These are phyloP conservation scores for Sterna hirundo DNA, from an alignment of 2,113 vertebrate genomes.

Conservation along the genomic window DNA sequence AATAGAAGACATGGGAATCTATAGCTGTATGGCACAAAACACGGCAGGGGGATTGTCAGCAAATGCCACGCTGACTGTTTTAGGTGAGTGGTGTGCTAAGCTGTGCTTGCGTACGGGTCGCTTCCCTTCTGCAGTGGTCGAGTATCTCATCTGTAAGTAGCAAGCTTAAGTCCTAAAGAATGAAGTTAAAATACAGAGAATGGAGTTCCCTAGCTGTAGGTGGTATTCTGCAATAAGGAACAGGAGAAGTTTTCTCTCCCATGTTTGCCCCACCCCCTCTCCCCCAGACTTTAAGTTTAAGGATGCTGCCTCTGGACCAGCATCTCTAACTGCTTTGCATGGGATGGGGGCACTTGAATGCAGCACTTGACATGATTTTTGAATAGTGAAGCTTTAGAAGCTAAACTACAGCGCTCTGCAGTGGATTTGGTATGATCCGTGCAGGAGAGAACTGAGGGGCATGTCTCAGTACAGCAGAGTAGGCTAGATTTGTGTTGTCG, in stretches of 20 bases:
- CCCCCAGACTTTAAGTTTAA: neutral
- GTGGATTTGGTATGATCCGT: neutral
- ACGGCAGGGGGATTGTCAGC: constrained; percentile 76
- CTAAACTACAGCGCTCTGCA: neutral
- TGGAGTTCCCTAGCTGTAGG: neutral
- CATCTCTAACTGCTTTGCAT: neutral
- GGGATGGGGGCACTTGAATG: neutral
- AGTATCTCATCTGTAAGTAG: neutral
- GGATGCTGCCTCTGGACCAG: neutral
- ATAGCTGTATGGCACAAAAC: constrained; percentile 85
- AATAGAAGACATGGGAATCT: constrained; percentile 84
- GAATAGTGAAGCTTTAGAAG: neutral
- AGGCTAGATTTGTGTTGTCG: neutral
- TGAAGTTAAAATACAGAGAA: neutral
- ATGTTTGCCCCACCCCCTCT: neutral
- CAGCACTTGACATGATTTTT: neutral
- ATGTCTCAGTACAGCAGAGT: neutral
- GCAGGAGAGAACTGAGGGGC: neutral
- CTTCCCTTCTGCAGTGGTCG: too few species aligned
- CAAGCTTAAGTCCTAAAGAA: neutral
- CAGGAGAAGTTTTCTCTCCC: neutral
- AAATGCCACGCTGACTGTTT: constrained; percentile 78
- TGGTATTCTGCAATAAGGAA: neutral
- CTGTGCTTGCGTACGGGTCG: neutral
- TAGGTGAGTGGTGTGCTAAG: constrained; percentile 61